Evolutionary conservation across 2,888 invertebrate genomes (phyloP).

Genomic region (Erebia palarica): DNA sequence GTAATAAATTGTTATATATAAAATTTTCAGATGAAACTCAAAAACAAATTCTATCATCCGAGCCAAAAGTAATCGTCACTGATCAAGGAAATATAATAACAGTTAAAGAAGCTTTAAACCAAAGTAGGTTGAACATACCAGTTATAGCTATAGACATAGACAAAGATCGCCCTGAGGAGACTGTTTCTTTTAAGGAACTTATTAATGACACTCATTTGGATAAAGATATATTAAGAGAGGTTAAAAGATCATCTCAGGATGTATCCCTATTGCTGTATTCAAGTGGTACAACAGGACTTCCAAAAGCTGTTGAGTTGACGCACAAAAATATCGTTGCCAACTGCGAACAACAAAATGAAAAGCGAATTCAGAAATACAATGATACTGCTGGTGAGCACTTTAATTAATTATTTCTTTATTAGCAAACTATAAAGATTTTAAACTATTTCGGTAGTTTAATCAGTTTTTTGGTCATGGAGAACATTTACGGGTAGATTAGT

Average conservation of each 20-base stretch:
- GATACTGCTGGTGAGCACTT: constrained; percentile 68
- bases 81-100: constrained; percentile 67
- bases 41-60: constrained; percentile 80
- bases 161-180: constrained; percentile 66
- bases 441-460: too few relatives aligned
- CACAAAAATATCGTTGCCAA: constrained; percentile 82
- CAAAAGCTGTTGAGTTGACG: constrained; percentile 88
- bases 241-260: constrained; percentile 74
- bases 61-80: constrained; percentile 82
- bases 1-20: too few relatives aligned
- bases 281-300: constrained; percentile 92
- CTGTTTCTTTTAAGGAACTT: constrained; percentile 84
- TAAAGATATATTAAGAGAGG: constrained; percentile 68
- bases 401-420: not conserved
- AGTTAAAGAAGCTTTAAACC: constrained; percentile 70
- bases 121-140: constrained; percentile 70
- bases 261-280: constrained; percentile 89
- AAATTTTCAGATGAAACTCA: constrained; percentile 82
- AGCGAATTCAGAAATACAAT: constrained; percentile 50
- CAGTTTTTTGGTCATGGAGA: too few relatives aligned
- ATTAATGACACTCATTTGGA: constrained; percentile 74
- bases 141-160: constrained; percentile 68
- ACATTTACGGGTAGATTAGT: too few relatives aligned
- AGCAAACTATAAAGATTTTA: too few relatives aligned
- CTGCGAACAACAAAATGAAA: constrained; percentile 59